Evolutionary conservation across 2,888 invertebrate species (phyloP).

Genomic region (Mesodorylaimus sp.): DNA sequence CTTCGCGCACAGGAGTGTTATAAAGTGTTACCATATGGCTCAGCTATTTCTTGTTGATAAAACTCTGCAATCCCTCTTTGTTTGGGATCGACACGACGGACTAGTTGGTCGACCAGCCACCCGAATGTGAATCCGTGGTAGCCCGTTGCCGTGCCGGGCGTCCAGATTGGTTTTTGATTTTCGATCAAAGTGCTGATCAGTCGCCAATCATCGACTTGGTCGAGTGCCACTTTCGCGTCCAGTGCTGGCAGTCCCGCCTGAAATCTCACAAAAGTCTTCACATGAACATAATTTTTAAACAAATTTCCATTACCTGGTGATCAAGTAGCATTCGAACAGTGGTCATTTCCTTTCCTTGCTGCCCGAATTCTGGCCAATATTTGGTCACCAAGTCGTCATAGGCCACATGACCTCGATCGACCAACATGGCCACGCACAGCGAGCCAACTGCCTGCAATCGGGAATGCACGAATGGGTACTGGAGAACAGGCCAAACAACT

Average conservation of each 20-base stretch:
- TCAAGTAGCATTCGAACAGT: constrained; percentile 31
- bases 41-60: constrained; percentile 21
- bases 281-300: no score
- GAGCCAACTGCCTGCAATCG: no score
- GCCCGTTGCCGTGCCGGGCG: constrained; percentile 28
- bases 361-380: constrained; percentile 36
- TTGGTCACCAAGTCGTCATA: constrained; percentile 30
- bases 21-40: constrained; percentile 3
- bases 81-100: constrained; percentile 31
- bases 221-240: constrained; percentile 24
- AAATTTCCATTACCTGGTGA: constrained; percentile 25
- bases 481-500: constrained; percentile 10
- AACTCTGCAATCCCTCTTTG: constrained; percentile 28
- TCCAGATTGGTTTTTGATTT: constrained; percentile 29
- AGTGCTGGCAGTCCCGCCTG: constrained; percentile 32
- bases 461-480: no score
- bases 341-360: constrained; percentile 33
- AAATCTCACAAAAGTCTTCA: no score
- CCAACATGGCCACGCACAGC: constrained; percentile 25
- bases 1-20: no score
- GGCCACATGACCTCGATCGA: constrained; percentile 29
- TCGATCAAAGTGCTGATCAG: constrained; percentile 28
- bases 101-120: constrained; percentile 33
- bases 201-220: constrained; percentile 24
- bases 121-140: constrained; percentile 35